A percentile compares a stretch with the other conserved stretches of the same genome.
Evolutionary conservation across 2,888 invertebrate species (phyloP).

Genomic region (Xestia sexstrigata): DNA sequence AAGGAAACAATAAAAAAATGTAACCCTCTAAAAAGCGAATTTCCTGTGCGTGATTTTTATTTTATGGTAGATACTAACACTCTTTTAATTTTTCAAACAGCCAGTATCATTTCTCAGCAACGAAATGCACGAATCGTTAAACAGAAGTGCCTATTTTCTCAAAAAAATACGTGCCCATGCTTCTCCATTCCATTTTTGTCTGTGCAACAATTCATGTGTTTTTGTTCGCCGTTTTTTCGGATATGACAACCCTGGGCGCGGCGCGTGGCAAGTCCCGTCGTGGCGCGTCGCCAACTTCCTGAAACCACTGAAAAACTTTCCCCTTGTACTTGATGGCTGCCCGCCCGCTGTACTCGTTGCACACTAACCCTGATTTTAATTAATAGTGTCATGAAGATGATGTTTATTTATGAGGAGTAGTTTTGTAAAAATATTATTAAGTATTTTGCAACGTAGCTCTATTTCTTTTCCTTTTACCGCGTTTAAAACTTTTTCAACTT

Average conservation of each 20-base stretch:
- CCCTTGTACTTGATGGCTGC: slow-evolving; percentile 55
- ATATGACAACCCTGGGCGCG: slow-evolving; percentile 61
- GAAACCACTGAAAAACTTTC: slow-evolving; percentile 67
- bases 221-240: slow-evolving; percentile 50
- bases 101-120: slow-evolving; percentile 19
- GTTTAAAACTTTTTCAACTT: not conserved
- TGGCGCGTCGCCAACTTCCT: slow-evolving; percentile 70
- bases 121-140: slow-evolving; percentile 35
- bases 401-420: slow-evolving; percentile 13
- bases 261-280: slow-evolving; percentile 48
- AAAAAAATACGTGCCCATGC: slow-evolving; percentile 48
- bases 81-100: slow-evolving; percentile 10
- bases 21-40: not conserved
- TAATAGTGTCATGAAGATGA: slow-evolving; percentile 13
- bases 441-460: not conserved
- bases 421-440: not conserved
- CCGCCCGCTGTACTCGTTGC: slow-evolving; percentile 31
- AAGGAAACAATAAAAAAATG: slow-evolving; percentile 4
- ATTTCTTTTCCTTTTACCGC: not conserved
- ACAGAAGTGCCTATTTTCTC: slow-evolving; percentile 61
- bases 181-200: slow-evolving; percentile 56
- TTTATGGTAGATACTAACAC: not conserved
- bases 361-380: slow-evolving; percentile 51
- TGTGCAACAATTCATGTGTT: slow-evolving; percentile 47
- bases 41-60: slow-evolving; percentile 8